These are phyloP conservation scores for Bellardia bayeri DNA, from an alignment of 2,888 invertebrate species.

Conservation along the genomic window DNA sequence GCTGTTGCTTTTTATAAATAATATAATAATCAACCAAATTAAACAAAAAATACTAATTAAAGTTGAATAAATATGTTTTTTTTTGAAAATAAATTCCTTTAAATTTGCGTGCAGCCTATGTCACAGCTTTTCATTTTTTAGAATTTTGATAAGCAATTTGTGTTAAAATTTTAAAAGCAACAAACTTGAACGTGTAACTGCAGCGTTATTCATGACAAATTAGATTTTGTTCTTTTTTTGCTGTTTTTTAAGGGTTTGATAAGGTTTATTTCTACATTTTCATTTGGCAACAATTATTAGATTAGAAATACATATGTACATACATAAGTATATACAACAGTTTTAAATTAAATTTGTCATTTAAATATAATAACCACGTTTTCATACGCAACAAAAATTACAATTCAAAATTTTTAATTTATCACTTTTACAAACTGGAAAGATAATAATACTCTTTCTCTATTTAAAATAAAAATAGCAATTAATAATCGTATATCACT, in stretches of 20 bases:
- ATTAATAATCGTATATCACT: neutral
- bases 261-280: neutral
- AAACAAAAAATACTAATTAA: no score
- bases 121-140: no score
- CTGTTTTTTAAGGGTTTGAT: neutral
- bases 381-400: neutral
- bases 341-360: neutral
- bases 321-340: neutral
- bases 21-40: no score
- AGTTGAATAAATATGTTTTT: no score
- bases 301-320: neutral
- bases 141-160: no score
- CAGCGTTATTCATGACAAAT: no score
- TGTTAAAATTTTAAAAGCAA: no score
- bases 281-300: neutral
- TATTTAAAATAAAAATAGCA: neutral
- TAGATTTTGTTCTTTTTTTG: neutral
- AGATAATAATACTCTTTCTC: neutral
- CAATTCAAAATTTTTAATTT: neutral
- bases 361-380: conserved; percentile 2
- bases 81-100: no score
- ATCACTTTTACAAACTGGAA: neutral
- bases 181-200: no score
- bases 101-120: no score
- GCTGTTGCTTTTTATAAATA: no score